Percentiles rank a stretch among this genome's conserved stretches.
Conservation (phyloP, 2,797 vertebrate genomes). For the Otus scops region DNA sequence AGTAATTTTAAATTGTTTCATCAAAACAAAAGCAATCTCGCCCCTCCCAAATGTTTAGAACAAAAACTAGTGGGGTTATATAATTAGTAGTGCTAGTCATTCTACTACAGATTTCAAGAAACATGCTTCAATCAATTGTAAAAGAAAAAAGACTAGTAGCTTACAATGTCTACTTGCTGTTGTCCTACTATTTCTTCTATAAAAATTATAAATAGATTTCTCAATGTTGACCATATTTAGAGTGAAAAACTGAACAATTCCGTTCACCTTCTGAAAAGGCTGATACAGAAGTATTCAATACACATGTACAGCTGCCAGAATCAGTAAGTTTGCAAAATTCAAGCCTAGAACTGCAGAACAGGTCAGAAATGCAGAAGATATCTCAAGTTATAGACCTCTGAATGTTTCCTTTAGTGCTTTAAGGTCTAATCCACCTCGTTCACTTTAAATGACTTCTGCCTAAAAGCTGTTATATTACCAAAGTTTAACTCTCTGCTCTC, state of each 20-base stretch:
- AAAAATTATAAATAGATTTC: neutral
- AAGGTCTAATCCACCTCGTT: neutral
- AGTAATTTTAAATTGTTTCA: conserved; percentile 51
- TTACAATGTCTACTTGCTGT: neutral
- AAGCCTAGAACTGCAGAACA: neutral
- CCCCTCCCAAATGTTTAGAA: neutral
- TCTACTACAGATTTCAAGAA: neutral
- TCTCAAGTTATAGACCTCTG: neutral
- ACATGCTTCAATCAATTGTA: neutral
- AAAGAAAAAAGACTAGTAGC: neutral
- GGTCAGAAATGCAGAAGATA: neutral
- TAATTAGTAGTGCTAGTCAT: neutral
- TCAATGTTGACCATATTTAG: neutral
- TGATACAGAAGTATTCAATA: neutral
- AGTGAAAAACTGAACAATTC: neutral
- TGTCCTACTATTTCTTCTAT: neutral
- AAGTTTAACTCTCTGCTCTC: neutral
- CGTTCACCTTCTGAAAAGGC: neutral
- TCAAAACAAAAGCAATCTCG: conserved; percentile 8
- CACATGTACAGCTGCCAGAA: neutral
- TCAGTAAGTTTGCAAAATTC: neutral
- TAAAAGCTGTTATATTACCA: neutral
- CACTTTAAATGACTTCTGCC: neutral
- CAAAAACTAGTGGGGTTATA: neutral
- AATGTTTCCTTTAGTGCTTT: neutral